These are phyloP conservation scores for Muricea muricata DNA, from an alignment of 92 coral and sea anemone genomes.

Conservation along the genomic window DNA sequence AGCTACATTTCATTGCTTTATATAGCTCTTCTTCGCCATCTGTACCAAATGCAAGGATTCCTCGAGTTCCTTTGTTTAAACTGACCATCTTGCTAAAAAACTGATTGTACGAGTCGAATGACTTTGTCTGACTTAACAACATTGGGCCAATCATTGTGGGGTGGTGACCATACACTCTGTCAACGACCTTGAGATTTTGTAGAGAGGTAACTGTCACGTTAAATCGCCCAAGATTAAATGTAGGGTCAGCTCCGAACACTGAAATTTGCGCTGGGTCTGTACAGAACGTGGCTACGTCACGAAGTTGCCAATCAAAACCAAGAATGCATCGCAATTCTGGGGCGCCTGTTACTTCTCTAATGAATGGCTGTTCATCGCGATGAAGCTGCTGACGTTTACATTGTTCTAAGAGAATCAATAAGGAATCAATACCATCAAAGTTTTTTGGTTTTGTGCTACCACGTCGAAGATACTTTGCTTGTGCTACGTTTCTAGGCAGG, in stretches of 20 bases:
- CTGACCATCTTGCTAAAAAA: slow-evolving; percentile 51
- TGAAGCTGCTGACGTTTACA: slow-evolving; percentile 25
- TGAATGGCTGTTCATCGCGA: slow-evolving; percentile 56
- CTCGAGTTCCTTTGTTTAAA: slow-evolving; percentile 27
- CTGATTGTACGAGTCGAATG: slow-evolving; percentile 50
- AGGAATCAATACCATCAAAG: not conserved
- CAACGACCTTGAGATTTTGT: slow-evolving; percentile 23
- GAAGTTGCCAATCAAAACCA: slow-evolving; percentile 50
- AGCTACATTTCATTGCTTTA: slow-evolving; percentile 46
- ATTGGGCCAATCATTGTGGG: slow-evolving; percentile 64
- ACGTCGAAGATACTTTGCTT: not conserved
- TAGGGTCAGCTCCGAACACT: slow-evolving; percentile 54
- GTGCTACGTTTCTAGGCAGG: too few relatives aligned
- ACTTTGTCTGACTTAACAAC: slow-evolving; percentile 56
- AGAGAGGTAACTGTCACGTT: slow-evolving; percentile 50
- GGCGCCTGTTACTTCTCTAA: too few relatives aligned
- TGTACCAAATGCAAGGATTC: slow-evolving; percentile 56
- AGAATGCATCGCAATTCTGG: slow-evolving; percentile 54
- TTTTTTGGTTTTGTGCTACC: not conserved
- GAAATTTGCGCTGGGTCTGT: slow-evolving; percentile 53
- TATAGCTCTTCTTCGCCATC: not conserved
- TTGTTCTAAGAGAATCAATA: too few relatives aligned
- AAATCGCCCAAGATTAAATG: slow-evolving; percentile 61
- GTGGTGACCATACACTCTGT: slow-evolving; percentile 42
- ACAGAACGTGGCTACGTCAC: slow-evolving; percentile 51